Evolutionary conservation across 2,797 vertebrate species (phyloP).

Genomic region (Chaunax sp.): DNA sequence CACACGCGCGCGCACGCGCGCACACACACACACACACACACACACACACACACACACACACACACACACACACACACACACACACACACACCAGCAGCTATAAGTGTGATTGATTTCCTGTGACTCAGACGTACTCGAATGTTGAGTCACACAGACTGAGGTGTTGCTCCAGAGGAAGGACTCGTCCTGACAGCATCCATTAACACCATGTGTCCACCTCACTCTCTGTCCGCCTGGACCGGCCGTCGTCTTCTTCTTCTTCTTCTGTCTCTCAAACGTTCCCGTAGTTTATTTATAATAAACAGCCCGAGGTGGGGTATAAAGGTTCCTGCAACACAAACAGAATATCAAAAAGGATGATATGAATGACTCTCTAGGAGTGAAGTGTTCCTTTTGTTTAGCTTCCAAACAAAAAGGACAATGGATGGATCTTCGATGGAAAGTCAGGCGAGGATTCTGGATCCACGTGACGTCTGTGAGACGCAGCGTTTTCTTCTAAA

Average conservation of each 20-base stretch:
- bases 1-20: too few relatives aligned
- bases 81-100: background rate
- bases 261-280: background rate
- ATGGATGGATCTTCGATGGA: too few relatives aligned
- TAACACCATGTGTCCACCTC: background rate
- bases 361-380: too few relatives aligned
- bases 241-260: too few relatives aligned
- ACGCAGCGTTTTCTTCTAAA: too few relatives aligned
- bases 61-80: background rate
- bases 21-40: too few relatives aligned
- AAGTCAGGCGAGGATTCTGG: too few relatives aligned
- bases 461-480: too few relatives aligned
- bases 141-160: background rate
- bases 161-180: conserved; percentile 5
- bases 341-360: background rate
- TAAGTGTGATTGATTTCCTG: conserved; percentile 32
- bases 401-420: too few relatives aligned
- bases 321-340: background rate
- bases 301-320: background rate
- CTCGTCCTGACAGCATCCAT: conserved; percentile 16
- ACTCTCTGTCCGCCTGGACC: background rate
- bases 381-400: too few relatives aligned
- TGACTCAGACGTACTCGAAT: background rate
- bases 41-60: conserved; percentile 6
- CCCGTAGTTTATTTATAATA: background rate